These are phyloP conservation scores for Portevinia maculata DNA, from an alignment of 2,888 invertebrate genomes.

Conservation along the genomic window DNA sequence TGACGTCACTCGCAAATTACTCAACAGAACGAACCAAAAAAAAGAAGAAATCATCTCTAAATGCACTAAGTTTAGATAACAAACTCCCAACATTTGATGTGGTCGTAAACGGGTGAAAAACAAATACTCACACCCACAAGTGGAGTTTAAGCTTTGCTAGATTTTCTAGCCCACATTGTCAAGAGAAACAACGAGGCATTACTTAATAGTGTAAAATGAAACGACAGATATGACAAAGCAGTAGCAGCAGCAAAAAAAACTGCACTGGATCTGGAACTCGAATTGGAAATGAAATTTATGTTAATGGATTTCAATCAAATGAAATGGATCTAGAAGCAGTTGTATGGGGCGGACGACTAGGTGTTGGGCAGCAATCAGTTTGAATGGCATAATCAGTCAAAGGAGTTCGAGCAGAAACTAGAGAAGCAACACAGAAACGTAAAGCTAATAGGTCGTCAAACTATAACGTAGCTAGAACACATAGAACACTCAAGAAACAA, in stretches of 20 bases:
- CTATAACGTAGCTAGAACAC: slow-evolving; percentile 44
- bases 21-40: slow-evolving; percentile 23
- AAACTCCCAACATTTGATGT: slow-evolving; percentile 20
- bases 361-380: background rate
- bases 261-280: background rate
- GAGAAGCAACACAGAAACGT: slow-evolving; percentile 39
- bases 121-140: slow-evolving; percentile 42
- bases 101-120: slow-evolving; percentile 31
- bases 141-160: background rate
- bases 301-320: slow-evolving; percentile 40
- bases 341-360: background rate
- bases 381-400: slow-evolving; percentile 58
- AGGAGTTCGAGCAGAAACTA: slow-evolving; percentile 26
- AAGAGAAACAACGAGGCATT: slow-evolving; percentile 4
- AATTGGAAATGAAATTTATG: slow-evolving; percentile 29
- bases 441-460: slow-evolving; percentile 69
- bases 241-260: background rate
- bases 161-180: slow-evolving; percentile 45
- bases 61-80: slow-evolving; percentile 52
- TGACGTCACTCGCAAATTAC: slow-evolving; percentile 67
- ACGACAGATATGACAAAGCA: background rate
- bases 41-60: slow-evolving; percentile 25
- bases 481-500: slow-evolving; percentile 44
- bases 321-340: slow-evolving; percentile 16
- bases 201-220: background rate